phyloP scores from a whole-genome alignment of 2,797 vertebrate genomes.

The Erethizon dorsatum region DNA sequence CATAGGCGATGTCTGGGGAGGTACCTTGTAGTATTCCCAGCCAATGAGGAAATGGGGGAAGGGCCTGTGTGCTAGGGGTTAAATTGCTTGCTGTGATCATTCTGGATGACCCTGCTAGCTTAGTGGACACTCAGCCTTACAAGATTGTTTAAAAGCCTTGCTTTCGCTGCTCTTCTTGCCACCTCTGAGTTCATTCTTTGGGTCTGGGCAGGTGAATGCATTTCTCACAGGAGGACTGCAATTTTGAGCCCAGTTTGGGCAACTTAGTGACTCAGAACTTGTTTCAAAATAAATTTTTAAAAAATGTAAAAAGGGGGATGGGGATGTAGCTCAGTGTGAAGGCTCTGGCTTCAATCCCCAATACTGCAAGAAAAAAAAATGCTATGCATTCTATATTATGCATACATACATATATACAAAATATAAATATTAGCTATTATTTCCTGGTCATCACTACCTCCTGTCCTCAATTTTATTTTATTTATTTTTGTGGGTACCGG shows the following conservation, averaged over 20 bases:
- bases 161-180: not conserved
- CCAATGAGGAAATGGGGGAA: not conserved
- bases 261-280: not conserved
- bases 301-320: not conserved
- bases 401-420: not conserved
- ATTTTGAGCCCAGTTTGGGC: not conserved
- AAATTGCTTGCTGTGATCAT: not conserved
- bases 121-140: not conserved
- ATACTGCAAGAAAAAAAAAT: not conserved
- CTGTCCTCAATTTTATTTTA: not conserved
- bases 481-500: too few relatives aligned
- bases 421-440: conserved; percentile 35
- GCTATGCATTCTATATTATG: not conserved
- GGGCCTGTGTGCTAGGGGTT: not conserved
- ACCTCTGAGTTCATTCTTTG: not conserved
- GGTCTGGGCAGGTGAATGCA: not conserved
- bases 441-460: not conserved
- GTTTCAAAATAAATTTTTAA: not conserved
- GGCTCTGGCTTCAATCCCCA: not conserved
- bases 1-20: not conserved
- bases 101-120: not conserved
- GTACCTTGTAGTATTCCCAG: not conserved
- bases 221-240: not conserved
- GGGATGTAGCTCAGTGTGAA: not conserved
- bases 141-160: not conserved